Conservation (phyloP, 2,888 invertebrate species). For the Cylindroiulus punctatus region DNA sequence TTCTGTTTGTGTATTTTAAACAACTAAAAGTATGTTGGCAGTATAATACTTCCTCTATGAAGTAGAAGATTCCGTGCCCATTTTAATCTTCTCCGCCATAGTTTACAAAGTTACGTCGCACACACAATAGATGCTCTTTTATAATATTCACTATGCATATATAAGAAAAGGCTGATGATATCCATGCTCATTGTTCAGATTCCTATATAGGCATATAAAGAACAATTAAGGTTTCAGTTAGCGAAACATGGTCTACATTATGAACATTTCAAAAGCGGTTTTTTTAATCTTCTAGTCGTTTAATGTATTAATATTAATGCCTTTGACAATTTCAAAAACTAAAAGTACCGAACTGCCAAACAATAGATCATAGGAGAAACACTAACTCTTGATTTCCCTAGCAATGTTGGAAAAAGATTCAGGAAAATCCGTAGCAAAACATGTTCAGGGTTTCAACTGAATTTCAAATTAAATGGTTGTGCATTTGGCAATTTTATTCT, state of each 20-base stretch:
- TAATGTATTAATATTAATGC: not conserved
- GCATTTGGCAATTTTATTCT: too few species aligned
- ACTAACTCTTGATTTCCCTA: too few species aligned
- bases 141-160: not conserved
- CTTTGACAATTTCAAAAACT: not conserved
- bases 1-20: not conserved
- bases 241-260: not conserved
- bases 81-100: conserved; percentile 39
- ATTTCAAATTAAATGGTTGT: too few species aligned
- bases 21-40: not conserved
- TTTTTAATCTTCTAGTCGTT: not conserved
- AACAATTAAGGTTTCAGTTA: not conserved
- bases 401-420: too few species aligned
- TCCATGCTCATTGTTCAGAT: not conserved
- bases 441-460: too few species aligned
- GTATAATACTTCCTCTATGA: conserved; percentile 1
- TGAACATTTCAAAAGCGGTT: not conserved
- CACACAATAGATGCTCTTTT: conserved; percentile 19
- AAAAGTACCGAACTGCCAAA: not conserved
- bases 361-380: too few species aligned
- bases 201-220: not conserved
- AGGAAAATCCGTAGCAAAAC: too few species aligned
- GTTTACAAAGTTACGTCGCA: not conserved
- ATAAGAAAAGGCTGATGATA: not conserved
- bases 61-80: not conserved